These are phyloP conservation scores for Dasyurus viverrinus DNA, from an alignment of 2,113 vertebrate species.

Conservation along the genomic window DNA sequence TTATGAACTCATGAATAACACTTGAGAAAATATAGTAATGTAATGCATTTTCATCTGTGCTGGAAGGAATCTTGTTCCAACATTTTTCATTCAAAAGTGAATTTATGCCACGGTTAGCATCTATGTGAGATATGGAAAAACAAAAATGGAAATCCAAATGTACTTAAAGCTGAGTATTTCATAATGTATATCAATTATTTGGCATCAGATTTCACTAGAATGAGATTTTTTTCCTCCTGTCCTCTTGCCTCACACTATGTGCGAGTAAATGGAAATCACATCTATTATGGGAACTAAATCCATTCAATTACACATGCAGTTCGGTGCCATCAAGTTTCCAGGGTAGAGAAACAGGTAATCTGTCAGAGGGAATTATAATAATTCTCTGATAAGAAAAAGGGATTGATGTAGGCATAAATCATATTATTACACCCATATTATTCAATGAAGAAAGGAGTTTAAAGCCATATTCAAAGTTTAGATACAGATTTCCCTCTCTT, in stretches of 20 bases:
- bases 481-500: neutral
- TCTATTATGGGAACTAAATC: neutral
- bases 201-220: neutral
- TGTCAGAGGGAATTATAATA: neutral
- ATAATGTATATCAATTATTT: neutral
- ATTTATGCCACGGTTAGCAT: slow-evolving; percentile 15
- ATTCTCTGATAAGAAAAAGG: neutral
- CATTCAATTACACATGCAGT: neutral
- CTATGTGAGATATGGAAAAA: neutral
- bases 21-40: neutral
- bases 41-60: slow-evolving; percentile 48
- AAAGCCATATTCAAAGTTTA: neutral
- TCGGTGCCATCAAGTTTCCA: neutral
- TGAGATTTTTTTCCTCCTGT: neutral
- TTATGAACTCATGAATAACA: slow-evolving; percentile 46
- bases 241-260: neutral
- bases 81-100: slow-evolving; percentile 16
- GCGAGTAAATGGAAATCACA: neutral
- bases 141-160: neutral
- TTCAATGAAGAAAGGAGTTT: neutral
- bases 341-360: neutral
- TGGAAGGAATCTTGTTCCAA: slow-evolving; percentile 10
- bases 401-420: neutral
- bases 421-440: neutral
- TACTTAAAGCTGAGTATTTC: neutral